These are phyloP conservation scores for Salticus scenicus DNA, from an alignment of 2,888 invertebrate genomes.

Conservation along the genomic window DNA sequence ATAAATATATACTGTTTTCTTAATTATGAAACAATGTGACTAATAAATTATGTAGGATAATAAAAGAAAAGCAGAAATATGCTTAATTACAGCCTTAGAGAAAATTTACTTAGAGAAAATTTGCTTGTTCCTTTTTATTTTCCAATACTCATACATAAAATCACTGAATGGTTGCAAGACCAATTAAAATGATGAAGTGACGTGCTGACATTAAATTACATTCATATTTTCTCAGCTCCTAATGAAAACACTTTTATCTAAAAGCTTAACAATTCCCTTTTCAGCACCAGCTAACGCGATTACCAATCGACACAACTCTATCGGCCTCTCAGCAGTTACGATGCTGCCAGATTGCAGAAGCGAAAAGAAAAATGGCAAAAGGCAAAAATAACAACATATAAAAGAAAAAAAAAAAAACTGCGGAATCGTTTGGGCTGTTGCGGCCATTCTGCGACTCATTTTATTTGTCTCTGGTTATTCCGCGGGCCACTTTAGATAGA, in stretches of 20 bases:
- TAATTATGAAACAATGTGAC: no score
- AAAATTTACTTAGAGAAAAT: no score
- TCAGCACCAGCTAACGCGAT: constrained; percentile 47
- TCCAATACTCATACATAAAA: no score
- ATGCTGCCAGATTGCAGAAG: constrained; percentile 62
- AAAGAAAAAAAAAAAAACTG: not conserved
- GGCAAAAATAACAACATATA: not conserved
- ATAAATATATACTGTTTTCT: no score
- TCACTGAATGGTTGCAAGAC: no score
- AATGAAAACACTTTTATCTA: constrained; percentile 36
- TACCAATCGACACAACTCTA: constrained; percentile 53
- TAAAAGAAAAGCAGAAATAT: no score
- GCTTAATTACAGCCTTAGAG: no score
- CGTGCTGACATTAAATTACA: not conserved
- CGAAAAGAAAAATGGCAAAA: constrained; percentile 13
- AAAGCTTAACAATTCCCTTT: constrained; percentile 25
- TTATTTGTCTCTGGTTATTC: constrained; percentile 66
- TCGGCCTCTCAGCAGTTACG: constrained; percentile 45
- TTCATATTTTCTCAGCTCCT: constrained; percentile 8
- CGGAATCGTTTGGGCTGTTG: constrained; percentile 52
- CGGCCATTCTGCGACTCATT: constrained; percentile 61
- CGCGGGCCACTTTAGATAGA: constrained; percentile 62
- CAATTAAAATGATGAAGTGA: not conserved
- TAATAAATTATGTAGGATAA: no score
- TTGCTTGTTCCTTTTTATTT: no score